Evolutionary conservation across 2,888 invertebrate genomes (phyloP).

Genomic region (Strigamia transsilvanica): DNA sequence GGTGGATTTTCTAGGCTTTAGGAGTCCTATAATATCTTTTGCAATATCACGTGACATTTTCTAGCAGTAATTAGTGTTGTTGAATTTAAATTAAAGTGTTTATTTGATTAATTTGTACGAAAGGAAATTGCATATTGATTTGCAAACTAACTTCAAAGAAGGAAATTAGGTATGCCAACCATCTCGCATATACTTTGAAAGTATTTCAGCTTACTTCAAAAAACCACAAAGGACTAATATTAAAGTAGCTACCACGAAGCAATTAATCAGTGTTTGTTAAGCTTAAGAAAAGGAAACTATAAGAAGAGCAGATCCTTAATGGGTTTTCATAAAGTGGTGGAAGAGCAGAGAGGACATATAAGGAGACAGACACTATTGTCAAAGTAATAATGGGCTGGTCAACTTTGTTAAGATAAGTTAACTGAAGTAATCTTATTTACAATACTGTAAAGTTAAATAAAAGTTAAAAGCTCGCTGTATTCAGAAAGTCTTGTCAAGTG

Average conservation of each 20-base stretch:
- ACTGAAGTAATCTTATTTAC: too few relatives aligned
- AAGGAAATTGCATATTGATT: neutral
- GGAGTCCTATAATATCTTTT: too few relatives aligned
- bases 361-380: neutral
- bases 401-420: too few relatives aligned
- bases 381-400: neutral
- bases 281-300: constrained; percentile 12
- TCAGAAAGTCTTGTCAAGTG: too few relatives aligned
- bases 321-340: constrained; percentile 13
- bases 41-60: too few relatives aligned
- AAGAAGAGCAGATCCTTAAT: constrained; percentile 1
- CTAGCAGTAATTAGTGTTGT: neutral
- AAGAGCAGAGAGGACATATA: neutral
- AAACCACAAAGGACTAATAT: constrained; percentile 35
- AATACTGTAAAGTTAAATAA: too few relatives aligned
- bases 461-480: too few relatives aligned
- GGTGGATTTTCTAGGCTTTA: too few relatives aligned
- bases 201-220: constrained; percentile 13
- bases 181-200: constrained; percentile 3
- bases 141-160: neutral
- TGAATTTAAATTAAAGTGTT: neutral
- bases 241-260: constrained; percentile 12
- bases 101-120: neutral
- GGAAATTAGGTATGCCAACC: neutral
- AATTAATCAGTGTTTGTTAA: constrained; percentile 22